phyloP scores from a whole-genome alignment of 2,888 invertebrate genomes.

The Dolichomitus sp. region DNA sequence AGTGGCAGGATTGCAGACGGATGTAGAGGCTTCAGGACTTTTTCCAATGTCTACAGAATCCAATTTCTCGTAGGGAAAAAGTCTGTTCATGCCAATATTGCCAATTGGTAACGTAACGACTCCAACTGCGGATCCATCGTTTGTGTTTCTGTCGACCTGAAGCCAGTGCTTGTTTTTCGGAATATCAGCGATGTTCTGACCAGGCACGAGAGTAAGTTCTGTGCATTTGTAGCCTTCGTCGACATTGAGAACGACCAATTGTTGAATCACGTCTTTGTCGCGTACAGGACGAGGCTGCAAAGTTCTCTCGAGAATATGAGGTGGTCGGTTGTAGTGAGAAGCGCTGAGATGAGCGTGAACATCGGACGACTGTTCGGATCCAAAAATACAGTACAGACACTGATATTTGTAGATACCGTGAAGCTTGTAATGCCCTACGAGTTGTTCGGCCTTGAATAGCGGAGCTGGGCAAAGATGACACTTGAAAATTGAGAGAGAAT shows the following conservation, averaged over 20 bases:
- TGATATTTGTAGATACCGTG: conserved; percentile 86
- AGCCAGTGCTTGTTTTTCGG: conserved; percentile 55
- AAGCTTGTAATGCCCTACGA: conserved; percentile 83
- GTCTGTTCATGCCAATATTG: conserved; percentile 52
- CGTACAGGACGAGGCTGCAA: conserved; percentile 77
- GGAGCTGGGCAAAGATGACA: conserved; percentile 87
- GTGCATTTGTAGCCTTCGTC: conserved; percentile 73
- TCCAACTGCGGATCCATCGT: conserved; percentile 36
- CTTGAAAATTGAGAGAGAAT: conserved; percentile 68
- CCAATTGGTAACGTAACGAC: conserved; percentile 59
- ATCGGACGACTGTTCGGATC: conserved; percentile 81
- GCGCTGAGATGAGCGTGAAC: conserved; percentile 87
- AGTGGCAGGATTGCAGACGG: neutral
- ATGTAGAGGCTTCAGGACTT: neutral
- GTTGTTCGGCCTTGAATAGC: conserved; percentile 75
- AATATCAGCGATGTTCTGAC: conserved; percentile 32
- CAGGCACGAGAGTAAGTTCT: conserved; percentile 46
- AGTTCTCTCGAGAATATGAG: conserved; percentile 82
- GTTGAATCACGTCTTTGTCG: conserved; percentile 78
- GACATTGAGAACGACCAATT: conserved; percentile 77
- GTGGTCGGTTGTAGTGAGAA: conserved; percentile 84
- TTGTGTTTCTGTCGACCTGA: conserved; percentile 52
- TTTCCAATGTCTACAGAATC: conserved; percentile 30
- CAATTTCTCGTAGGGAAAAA: conserved; percentile 50
- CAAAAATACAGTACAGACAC: conserved; percentile 87